Base-by-base conservation (phyloP, 2,797 vertebrate species). In the Delichon dasypus region DNA sequence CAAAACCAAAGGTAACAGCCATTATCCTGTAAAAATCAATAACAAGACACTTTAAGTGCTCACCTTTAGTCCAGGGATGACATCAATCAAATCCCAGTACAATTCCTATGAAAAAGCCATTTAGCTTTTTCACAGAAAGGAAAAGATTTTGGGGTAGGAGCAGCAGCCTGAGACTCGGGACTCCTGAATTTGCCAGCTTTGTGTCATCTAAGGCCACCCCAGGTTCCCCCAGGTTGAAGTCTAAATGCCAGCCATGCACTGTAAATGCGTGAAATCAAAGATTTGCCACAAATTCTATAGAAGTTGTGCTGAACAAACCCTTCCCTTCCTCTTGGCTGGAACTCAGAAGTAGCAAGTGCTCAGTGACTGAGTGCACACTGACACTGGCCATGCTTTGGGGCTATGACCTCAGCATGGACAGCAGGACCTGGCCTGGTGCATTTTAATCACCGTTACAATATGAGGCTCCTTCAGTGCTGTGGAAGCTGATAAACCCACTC, bases 141-240 rank as follows among this genome's bases (percentile, higher is more conserved):
- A 80, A 68, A 54, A 5, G 21, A 21, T 20, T 36, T 30, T 7
- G 7, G 12, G 10, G 13, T 36, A 22, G 38, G 50, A 86, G 50
- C 14, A 2, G 48, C 68, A 67, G 26, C 29, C 38, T n/a, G 34
- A 12, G 16, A 30, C 61, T 29, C 0, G 0, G 13, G 57, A 48
- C 42, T 68, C 62, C 50, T 47, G 11, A 68, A 21, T 29, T 29
- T 76, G 70, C 42, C 80, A 47, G 34, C 15, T 80, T 60, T 51
- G 11, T 80, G 71, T 29, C 50, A 40, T 13, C 45, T 58, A 26
- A 77, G 14, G 58, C 51, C 42, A 62, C n/a, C 9, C 11, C 6
- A 42, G 11, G 16, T 45, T 85, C 54, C 81, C 85, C 36, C 40
- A 40, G 55, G 71, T 51, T 54, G 42, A 74, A 73, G 48, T 54